Evolutionary conservation across 2,797 vertebrate genomes (phyloP).

Genomic region (Pelodytes ibericus): DNA sequence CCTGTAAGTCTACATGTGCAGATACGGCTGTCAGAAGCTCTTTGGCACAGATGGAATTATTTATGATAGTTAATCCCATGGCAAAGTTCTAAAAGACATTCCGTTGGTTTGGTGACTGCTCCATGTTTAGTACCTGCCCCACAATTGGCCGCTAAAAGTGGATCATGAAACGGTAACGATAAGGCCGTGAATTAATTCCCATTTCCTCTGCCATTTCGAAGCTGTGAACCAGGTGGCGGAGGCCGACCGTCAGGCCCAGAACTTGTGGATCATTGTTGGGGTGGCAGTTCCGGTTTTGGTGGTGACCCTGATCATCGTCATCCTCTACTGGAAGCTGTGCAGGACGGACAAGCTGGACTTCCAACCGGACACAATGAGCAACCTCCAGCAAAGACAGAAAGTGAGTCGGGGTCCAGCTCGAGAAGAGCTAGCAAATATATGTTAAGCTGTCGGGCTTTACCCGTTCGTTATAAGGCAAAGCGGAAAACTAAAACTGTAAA

Average conservation of each 20-base stretch:
- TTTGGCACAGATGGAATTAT: too few species aligned
- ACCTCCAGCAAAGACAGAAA: slow-evolving; percentile 96
- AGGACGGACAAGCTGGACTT: slow-evolving; percentile 96
- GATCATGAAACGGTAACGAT: too few species aligned
- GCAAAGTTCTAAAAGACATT: too few species aligned
- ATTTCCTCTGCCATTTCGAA: slow-evolving; percentile 59
- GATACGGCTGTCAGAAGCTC: too few species aligned
- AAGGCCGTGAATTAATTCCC: neutral
- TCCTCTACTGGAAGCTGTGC: slow-evolving; percentile 97
- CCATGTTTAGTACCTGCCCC: too few species aligned
- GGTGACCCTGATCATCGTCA: slow-evolving; percentile 87
- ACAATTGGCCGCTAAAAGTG: too few species aligned
- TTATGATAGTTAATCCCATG: too few species aligned
- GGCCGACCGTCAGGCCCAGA: slow-evolving; percentile 82
- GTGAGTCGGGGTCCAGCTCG: slow-evolving; percentile 73
- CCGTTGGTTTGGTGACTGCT: too few species aligned
- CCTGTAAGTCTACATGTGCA: neutral
- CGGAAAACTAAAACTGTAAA: too few species aligned
- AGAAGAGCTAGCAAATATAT: too few species aligned
- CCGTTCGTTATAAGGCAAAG: too few species aligned
- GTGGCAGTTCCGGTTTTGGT: slow-evolving; percentile 90
- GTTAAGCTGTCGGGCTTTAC: too few species aligned
- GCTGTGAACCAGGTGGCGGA: slow-evolving; percentile 85
- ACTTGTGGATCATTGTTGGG: slow-evolving; percentile 91
- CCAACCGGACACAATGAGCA: slow-evolving; percentile 92